These are phyloP conservation scores for Zaprionus inermis DNA, from an alignment of 1,140 invertebrate species.

Conservation along the genomic window DNA sequence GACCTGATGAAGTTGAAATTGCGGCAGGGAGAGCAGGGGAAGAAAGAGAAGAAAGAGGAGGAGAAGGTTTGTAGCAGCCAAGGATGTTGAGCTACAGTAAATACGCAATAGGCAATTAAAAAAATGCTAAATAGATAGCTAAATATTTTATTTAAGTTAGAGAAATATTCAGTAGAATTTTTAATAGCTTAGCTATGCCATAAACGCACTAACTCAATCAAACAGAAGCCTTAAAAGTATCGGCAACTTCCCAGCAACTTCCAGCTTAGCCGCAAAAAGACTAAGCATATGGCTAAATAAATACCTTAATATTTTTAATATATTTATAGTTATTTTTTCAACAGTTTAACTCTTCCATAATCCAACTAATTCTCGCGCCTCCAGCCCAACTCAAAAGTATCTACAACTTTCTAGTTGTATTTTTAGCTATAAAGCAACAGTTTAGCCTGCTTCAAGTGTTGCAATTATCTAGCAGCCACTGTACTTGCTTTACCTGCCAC, in stretches of 20 bases:
- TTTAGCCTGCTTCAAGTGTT: neutral
- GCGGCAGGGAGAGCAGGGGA: neutral
- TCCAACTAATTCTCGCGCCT: no score
- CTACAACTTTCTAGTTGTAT: neutral
- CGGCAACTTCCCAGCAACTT: no score
- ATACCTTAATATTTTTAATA: no score
- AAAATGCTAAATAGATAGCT: neutral
- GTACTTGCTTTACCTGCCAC: neutral
- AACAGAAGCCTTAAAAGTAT: no score
- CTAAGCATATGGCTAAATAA: neutral
- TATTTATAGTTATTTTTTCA: no score
- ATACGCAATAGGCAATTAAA: neutral
- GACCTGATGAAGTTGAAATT: neutral
- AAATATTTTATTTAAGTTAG: neutral
- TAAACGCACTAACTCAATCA: no score
- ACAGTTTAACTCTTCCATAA: neutral
- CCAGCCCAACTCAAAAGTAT: neutral
- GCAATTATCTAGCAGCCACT: conserved; percentile 3
- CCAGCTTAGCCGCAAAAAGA: neutral
- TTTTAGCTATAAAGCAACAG: neutral
- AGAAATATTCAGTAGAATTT: no score
- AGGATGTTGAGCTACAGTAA: neutral
- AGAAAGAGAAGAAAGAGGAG: neutral
- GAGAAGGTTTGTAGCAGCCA: neutral
- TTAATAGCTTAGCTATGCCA: no score